Evolutionary conservation across 2,888 invertebrate species (phyloP).

Genomic region (Thereva nobilitata): DNA sequence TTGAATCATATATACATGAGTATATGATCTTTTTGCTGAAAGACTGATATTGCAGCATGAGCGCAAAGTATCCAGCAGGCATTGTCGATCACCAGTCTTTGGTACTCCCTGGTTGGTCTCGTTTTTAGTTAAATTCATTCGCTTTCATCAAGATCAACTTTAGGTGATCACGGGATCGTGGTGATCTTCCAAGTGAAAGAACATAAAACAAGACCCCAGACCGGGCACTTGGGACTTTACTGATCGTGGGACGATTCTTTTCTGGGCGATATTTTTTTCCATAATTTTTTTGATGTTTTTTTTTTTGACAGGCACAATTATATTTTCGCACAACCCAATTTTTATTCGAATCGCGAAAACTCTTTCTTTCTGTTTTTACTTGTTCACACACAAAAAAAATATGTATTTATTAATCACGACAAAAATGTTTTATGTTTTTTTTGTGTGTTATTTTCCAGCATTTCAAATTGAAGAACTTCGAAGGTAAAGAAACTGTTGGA

Average conservation of each 20-base stretch:
- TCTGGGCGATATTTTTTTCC: background rate
- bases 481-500: background rate
- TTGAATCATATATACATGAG: background rate
- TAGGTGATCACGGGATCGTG: constrained; percentile 5
- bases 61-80: too few relatives aligned
- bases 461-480: constrained; percentile 19
- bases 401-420: background rate
- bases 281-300: background rate
- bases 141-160: constrained; percentile 34
- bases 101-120: constrained; percentile 8
- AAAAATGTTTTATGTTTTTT: background rate
- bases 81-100: too few relatives aligned
- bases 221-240: background rate
- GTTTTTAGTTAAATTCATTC: constrained; percentile 12
- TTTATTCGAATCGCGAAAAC: constrained; percentile 7
- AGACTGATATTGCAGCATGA: too few relatives aligned
- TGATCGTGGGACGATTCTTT: constrained; percentile 5
- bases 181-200: constrained; percentile 4
- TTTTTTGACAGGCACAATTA: constrained; percentile 15
- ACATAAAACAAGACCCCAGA: too few relatives aligned
- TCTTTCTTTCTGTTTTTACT: constrained; percentile 21
- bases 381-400: constrained; percentile 4
- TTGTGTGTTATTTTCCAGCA: constrained; percentile 1
- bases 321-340: constrained; percentile 35
- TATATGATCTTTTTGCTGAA: background rate